phyloP scores from a whole-genome alignment of 2,113 vertebrate species.

The Microtus montanus region DNA sequence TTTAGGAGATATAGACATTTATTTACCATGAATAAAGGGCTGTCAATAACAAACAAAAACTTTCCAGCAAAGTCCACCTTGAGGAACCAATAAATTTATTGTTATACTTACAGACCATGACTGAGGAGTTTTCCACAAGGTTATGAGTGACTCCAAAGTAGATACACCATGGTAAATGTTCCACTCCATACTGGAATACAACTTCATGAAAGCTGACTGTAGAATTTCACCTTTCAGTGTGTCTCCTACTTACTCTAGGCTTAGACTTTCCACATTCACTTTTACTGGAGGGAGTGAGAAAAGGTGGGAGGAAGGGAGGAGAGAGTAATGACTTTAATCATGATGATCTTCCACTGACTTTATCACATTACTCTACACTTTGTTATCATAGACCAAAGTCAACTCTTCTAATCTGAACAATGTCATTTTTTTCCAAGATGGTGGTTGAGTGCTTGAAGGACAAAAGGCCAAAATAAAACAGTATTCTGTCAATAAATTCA shows the following conservation, averaged over 20 bases:
- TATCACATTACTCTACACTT: too few species aligned
- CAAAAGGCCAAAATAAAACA: background rate
- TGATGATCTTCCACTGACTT: too few species aligned
- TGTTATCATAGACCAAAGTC: background rate
- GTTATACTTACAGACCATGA: background rate
- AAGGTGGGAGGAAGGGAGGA: too few species aligned
- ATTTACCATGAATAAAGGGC: too few species aligned
- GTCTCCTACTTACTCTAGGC: too few species aligned
- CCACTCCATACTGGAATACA: too few species aligned
- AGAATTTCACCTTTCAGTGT: too few species aligned
- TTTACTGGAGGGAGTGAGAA: too few species aligned
- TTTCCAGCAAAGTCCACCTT: background rate
- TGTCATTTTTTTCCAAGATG: background rate
- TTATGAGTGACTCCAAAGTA: background rate
- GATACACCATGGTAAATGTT: too few species aligned
- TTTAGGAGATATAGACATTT: background rate
- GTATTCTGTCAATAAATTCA: background rate
- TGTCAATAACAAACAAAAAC: background rate
- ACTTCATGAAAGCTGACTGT: too few species aligned
- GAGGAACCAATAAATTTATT: background rate
- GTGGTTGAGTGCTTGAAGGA: background rate
- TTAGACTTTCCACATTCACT: too few species aligned
- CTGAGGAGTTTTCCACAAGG: background rate
- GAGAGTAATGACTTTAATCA: too few species aligned
- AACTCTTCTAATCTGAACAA: background rate